Percentiles rank a stretch among this genome's conserved stretches.
phyloP scores from a whole-genome alignment of 1,140 invertebrate species.

The Zaprionus ghesquierei region DNA sequence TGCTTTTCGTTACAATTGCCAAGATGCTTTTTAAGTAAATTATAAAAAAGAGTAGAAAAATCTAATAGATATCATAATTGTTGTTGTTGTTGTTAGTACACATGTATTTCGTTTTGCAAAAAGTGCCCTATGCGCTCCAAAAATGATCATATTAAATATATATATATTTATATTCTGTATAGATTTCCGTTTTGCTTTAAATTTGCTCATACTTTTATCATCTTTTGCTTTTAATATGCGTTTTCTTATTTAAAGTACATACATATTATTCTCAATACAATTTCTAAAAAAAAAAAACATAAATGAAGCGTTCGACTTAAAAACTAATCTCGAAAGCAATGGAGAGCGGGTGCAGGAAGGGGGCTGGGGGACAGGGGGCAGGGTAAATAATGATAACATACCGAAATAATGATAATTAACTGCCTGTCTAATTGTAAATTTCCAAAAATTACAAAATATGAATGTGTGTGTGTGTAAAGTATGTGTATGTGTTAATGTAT shows the following conservation, averaged over 20 bases:
- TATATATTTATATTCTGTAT: constrained; percentile 39
- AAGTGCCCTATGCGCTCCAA: constrained; percentile 79
- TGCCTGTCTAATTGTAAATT: constrained; percentile 78
- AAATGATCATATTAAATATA: constrained; percentile 73
- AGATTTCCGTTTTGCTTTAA: constrained; percentile 31
- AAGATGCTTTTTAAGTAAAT: constrained; percentile 72
- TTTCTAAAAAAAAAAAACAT: constrained; percentile 68
- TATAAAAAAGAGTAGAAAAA: constrained; percentile 81
- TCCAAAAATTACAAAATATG: constrained; percentile 69
- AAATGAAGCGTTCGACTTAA: constrained; percentile 67
- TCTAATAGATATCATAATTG: constrained; percentile 71
- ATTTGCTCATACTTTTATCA: constrained; percentile 40
- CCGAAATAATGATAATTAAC: constrained; percentile 58
- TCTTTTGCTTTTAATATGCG: constrained; percentile 26
- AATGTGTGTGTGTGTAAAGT: constrained; percentile 18
- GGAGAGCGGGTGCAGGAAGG: constrained; percentile 14
- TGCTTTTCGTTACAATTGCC: constrained; percentile 51
- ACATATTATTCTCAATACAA: constrained; percentile 60
- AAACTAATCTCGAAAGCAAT: constrained; percentile 56
- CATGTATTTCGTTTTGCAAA: constrained; percentile 68
- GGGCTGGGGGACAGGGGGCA: constrained; percentile 10
- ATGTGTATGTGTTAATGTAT: constrained; percentile 29
- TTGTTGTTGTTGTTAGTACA: constrained; percentile 56
- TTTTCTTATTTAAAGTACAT: constrained; percentile 52
- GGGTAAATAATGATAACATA: constrained; percentile 46